Percentiles rank a stretch among this genome's conserved stretches.
Evolutionary conservation across 1,140 invertebrate species (phyloP).

Genomic region (Phortica variegata): DNA sequence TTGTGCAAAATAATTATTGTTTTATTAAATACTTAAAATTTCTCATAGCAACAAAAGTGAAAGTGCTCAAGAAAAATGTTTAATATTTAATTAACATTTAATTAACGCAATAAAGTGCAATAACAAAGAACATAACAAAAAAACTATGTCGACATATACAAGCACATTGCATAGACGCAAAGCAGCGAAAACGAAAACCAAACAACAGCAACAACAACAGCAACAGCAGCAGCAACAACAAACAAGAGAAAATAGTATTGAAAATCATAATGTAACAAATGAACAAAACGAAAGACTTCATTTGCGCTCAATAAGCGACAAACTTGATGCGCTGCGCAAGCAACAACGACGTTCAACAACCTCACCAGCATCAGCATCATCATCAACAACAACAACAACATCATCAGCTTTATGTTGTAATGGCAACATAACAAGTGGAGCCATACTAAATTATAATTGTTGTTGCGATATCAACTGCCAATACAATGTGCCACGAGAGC

Average conservation of each 20-base stretch:
- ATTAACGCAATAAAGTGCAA: too few species aligned
- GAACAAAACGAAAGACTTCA: conserved; percentile 54
- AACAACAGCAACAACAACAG: conserved; percentile 25
- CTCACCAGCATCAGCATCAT: conserved; percentile 24
- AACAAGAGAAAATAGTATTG: conserved; percentile 28
- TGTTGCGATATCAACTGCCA: conserved; percentile 50
- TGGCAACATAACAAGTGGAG: conserved; percentile 30
- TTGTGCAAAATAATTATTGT: too few species aligned
- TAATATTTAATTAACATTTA: conserved; percentile 8
- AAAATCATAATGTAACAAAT: conserved; percentile 23
- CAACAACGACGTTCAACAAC: conserved; percentile 33
- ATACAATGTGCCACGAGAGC: conserved; percentile 32
- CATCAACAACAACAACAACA: conserved; percentile 7
- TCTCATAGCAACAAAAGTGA: too few species aligned
- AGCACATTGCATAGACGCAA: conserved; percentile 43
- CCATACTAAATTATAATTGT: conserved; percentile 42
- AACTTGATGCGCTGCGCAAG: conserved; percentile 17
- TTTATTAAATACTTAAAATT: too few species aligned
- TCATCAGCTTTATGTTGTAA: conserved; percentile 35
- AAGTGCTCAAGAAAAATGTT: conserved; percentile 27
- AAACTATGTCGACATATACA: conserved; percentile 34
- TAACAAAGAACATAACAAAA: conserved; percentile 14
- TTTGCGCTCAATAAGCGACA: conserved; percentile 30
- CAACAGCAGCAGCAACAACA: not conserved
- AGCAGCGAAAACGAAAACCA: conserved; percentile 33